Evolutionary conservation across 1,140 invertebrate species (phyloP), one percentile per base, ranked within the genome.

Genomic region (Scaptomyza montana): DNA sequence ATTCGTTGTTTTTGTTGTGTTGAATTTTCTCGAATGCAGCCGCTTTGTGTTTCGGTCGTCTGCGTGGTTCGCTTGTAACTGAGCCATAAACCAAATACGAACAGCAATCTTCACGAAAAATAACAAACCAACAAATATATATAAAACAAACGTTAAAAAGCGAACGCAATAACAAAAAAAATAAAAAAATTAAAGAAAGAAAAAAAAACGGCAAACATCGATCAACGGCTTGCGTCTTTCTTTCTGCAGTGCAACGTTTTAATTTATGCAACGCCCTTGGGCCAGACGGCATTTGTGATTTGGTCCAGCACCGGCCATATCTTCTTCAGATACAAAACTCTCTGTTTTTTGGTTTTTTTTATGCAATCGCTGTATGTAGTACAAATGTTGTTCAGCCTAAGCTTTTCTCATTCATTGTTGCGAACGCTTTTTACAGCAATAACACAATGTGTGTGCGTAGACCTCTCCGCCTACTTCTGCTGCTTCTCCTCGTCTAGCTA

Each of bases 191-290:
- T 16, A 16, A 16, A 2, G 19, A 21, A 39, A 60, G 51, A 53
- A 8, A 36, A 5, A 46, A 43, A 65, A 19, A 7, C n/a, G 39
- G 36, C 36, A 21, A 39, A 45, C 46, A 7, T 25, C 47, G 25
- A 53, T 28, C 36, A 60, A 68, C 36, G 41, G n/a, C 39, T n/a
- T n/a, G 12, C 12, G 54, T 19, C 36, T 36, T 36, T 36, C 33
- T 36, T 36, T 36, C 33, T 51, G 39, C 45, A 51, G 46, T 65
- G 63, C 78, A 77, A 63, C 70, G 33, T 57, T 57, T 76, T 87
- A 86, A 86, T 86, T 86, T 86, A 86, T 86, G 82, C 82, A 87
- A 79, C 84, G 82, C 82, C 82, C 82, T 86, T 86, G 82, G 84
- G 74, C 61, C 64, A 55, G 55, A 68, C 56, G 25, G 43, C 64